phyloP scores from a whole-genome alignment of 2,888 invertebrate genomes.

The Therioaphis trifolii region DNA sequence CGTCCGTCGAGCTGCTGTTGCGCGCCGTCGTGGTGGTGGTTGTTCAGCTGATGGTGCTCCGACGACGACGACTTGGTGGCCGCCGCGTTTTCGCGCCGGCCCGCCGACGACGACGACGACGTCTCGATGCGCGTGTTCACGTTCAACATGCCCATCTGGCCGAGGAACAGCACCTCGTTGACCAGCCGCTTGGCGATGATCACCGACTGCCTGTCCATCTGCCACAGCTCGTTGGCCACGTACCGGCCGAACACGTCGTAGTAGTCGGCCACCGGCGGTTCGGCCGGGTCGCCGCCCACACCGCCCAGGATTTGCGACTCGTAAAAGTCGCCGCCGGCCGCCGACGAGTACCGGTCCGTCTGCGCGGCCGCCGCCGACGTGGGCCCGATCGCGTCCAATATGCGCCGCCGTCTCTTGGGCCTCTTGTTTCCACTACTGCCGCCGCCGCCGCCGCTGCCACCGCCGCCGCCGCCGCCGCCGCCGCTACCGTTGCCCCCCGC shows the following conservation, averaged over 20 bases:
- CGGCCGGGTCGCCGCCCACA: conserved; percentile 44
- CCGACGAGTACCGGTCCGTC: neutral
- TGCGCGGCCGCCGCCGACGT: neutral
- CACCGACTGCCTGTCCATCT: conserved; percentile 53
- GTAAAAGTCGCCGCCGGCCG: neutral
- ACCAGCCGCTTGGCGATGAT: conserved; percentile 52
- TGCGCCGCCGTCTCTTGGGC: conserved; percentile 29
- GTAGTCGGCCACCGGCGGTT: conserved; percentile 45
- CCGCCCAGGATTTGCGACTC: conserved; percentile 48
- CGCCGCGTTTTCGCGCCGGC: neutral
- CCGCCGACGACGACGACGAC: neutral
- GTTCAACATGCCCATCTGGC: conserved; percentile 57
- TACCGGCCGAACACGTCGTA: conserved; percentile 52
- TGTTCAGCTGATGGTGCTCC: neutral
- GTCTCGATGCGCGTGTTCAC: conserved; percentile 46
- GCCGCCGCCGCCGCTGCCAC: too few species aligned
- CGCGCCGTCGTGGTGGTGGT: neutral
- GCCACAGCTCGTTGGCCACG: conserved; percentile 55
- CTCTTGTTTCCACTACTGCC: too few species aligned
- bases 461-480: too few species aligned
- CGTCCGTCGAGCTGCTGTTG: neutral
- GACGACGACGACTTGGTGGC: too few species aligned
- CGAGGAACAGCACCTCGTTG: conserved; percentile 54
- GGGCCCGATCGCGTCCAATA: neutral
- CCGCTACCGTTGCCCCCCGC: neutral